Percentiles rank a stretch among this genome's conserved stretches.
phyloP scores from a whole-genome alignment of 2,888 invertebrate species.

The Keiferia lycopersicella region DNA sequence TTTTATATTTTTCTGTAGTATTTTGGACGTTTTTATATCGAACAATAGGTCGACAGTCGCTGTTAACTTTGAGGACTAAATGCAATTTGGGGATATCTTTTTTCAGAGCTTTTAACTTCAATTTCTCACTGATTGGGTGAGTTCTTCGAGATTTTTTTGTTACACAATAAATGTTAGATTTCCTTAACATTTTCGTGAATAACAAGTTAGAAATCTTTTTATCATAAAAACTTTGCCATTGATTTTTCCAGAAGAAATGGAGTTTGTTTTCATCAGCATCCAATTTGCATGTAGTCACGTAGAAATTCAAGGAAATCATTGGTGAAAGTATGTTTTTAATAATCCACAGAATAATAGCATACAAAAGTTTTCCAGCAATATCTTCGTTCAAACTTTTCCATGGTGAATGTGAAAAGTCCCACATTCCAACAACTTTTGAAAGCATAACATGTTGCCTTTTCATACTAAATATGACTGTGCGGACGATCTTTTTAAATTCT shows the following conservation, averaged over 20 bases:
- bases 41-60: constrained; percentile 67
- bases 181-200: constrained; percentile 53
- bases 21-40: constrained; percentile 56
- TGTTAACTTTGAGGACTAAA: constrained; percentile 62
- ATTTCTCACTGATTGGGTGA: constrained; percentile 43
- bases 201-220: constrained; percentile 60
- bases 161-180: constrained; percentile 50
- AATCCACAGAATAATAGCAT: constrained; percentile 55
- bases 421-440: constrained; percentile 48
- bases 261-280: constrained; percentile 70
- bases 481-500: constrained; percentile 54
- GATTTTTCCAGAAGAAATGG: constrained; percentile 65
- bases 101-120: constrained; percentile 47
- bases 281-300: constrained; percentile 69
- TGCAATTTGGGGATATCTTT: constrained; percentile 66
- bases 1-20: constrained; percentile 57
- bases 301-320: constrained; percentile 68
- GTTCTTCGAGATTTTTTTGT: constrained; percentile 53
- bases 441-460: constrained; percentile 60
- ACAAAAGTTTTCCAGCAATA: constrained; percentile 42
- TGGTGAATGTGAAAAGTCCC: constrained; percentile 52
- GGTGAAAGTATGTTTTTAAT: constrained; percentile 58
- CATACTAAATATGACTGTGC: constrained; percentile 61
- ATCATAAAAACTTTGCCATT: constrained; percentile 75
- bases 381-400: constrained; percentile 47